These are phyloP conservation scores for Kryptolebias marmoratus DNA, from an alignment of 2,113 vertebrate genomes.

Conservation along the genomic window DNA sequence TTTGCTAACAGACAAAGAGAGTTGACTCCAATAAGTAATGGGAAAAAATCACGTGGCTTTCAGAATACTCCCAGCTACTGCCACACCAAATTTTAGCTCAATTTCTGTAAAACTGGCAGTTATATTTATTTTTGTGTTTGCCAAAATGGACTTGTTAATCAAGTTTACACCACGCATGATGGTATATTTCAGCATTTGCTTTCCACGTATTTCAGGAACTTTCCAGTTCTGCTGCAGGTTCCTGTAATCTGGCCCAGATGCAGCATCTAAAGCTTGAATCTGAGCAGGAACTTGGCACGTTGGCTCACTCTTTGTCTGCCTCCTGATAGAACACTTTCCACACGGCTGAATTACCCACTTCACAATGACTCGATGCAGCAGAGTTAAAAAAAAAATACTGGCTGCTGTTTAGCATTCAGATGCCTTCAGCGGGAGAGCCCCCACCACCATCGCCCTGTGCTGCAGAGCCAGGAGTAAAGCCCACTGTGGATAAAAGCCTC, in stretches of 20 bases:
- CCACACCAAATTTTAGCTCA: no score
- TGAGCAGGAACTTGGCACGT: constrained; percentile 28
- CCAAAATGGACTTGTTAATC: no score
- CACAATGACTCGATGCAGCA: constrained; percentile 70
- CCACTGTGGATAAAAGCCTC: constrained; percentile 38
- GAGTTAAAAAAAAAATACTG: constrained; percentile 74
- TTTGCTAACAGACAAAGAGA: no score
- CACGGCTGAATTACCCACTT: constrained; percentile 72
- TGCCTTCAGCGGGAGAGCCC: constrained; percentile 58
- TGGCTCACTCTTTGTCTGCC: constrained; percentile 63
- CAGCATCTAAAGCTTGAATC: constrained; percentile 32
- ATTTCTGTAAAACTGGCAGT: no score
- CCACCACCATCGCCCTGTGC: neutral
- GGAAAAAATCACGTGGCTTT: no score
- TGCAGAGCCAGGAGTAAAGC: constrained; percentile 16
- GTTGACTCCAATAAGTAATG: no score
- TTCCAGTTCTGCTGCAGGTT: constrained; percentile 33
- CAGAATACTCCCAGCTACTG: no score
- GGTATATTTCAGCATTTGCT: neutral
- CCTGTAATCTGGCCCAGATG: constrained; percentile 40
- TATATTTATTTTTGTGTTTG: no score
- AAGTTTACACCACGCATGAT: constrained; percentile 9
- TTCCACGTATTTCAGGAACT: constrained; percentile 6
- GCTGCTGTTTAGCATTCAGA: constrained; percentile 73
- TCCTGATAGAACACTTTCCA: constrained; percentile 74